Base-by-base conservation (phyloP, 2,797 vertebrate species). In the Catamblyrhynchus diadema region DNA sequence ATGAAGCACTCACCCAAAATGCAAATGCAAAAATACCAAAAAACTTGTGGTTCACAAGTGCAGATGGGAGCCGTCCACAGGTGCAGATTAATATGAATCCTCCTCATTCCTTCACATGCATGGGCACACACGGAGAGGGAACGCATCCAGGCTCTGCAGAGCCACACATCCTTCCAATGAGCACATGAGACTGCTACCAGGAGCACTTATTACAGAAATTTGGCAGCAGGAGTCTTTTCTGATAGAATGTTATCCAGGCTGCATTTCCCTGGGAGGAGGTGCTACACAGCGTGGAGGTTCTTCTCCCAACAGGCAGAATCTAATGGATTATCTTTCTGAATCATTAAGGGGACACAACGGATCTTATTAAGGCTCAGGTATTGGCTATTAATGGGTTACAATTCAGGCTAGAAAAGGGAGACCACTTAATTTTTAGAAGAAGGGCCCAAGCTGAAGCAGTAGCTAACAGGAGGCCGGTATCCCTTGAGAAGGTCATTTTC, bases 401-500 rank as follows among this genome's bases (percentile, higher is more conserved):
- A 21, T 50, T 39, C 74, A 37, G 33, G 32, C 27, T n/a, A 71
- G 59, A 44, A 59, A 51, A 62, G 59, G 47, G 47, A 48, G 61
- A 88, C 32, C 33, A 50, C 92, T 86, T 66, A 64, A 88, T 85
- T 92, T 92, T 53, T n/a, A 47, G 86, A 20, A 47, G 81, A 92
- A 45, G 51, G 70, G 64, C 74, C 50, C 21, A 21, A 80, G 71
- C 72, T 74, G 90, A 83, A 96, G 75, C 86, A 59, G 92, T 42
- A 69, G 84, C 67, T 37, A 64, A 47, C 6, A 22, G 87, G 71
- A 94, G 92, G 95, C 94, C 95, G 14, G 80, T 81, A 93, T 91
- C 88, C 86, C 94, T 39, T 53, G 71, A 92, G 96, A 96, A 97
- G 96, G 96, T 96, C 96, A 96, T 95, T 95, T 79, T 72, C 92